These are phyloP conservation scores for Centruroides vittatus DNA, from an alignment of 1,140 invertebrate species.

Conservation along the genomic window DNA sequence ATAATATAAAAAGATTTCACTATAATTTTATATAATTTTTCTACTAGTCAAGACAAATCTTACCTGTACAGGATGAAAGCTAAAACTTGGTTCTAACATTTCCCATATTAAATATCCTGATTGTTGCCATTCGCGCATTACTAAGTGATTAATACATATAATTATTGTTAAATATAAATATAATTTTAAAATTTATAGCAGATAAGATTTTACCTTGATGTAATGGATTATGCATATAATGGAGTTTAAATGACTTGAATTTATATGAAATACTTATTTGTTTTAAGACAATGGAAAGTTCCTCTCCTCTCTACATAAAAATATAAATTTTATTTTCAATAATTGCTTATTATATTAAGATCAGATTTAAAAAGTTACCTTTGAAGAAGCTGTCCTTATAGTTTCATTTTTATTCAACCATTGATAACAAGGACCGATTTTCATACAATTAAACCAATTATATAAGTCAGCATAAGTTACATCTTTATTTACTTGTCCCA, in stretches of 20 bases:
- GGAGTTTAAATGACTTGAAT: conserved; percentile 29
- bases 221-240: conserved; percentile 32
- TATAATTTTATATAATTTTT: not conserved
- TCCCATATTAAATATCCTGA: conserved; percentile 29
- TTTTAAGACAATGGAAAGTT: conserved; percentile 27
- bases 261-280: conserved; percentile 24
- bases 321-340: not conserved
- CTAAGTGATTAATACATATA: conserved; percentile 17
- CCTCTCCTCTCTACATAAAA: conserved; percentile 20
- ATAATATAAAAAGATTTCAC: not conserved
- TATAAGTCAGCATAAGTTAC: conserved; percentile 34
- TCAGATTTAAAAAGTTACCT: conserved; percentile 6
- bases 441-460: conserved; percentile 34
- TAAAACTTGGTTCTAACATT: conserved; percentile 36
- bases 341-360: not conserved
- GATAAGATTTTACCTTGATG: conserved; percentile 21
- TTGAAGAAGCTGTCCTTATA: conserved; percentile 27
- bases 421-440: conserved; percentile 34
- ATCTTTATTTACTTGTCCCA: conserved; percentile 30
- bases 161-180: not conserved
- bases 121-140: conserved; percentile 27
- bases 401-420: conserved; percentile 36
- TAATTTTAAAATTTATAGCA: not conserved
- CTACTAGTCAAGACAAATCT: not conserved
- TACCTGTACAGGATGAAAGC: conserved; percentile 38